Conservation (phyloP, 2,888 invertebrate genomes). For the Tolmerus cingulatus region DNA sequence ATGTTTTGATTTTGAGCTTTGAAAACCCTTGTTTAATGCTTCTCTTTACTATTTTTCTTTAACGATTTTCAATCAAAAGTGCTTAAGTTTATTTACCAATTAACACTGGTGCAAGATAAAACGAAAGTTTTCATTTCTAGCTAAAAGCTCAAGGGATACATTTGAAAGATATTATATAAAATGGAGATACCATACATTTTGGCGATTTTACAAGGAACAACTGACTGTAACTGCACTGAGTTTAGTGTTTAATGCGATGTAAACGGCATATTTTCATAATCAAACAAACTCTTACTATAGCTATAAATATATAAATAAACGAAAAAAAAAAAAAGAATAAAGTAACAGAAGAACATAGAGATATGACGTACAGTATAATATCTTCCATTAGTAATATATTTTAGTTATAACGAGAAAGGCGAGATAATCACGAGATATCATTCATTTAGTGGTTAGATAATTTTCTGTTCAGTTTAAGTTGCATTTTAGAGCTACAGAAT, state of each 20-base stretch:
- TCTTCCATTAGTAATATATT: conserved; percentile 40
- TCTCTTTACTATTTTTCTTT: no score
- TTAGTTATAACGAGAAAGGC: conserved; percentile 24
- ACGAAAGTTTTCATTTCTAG: background rate
- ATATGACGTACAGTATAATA: conserved; percentile 37
- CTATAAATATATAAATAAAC: conserved; percentile 13
- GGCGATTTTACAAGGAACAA: background rate
- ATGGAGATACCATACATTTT: background rate
- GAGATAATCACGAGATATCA: conserved; percentile 9
- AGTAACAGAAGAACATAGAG: conserved; percentile 26
- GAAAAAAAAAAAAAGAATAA: conserved; percentile 12
- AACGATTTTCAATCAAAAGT: no score
- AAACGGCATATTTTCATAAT: conserved; percentile 21
- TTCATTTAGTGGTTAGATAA: conserved; percentile 28
- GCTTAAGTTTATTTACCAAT: background rate
- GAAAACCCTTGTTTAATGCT: background rate
- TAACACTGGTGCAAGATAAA: no score
- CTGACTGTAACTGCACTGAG: background rate
- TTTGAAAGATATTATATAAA: background rate
- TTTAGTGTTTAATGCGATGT: background rate
- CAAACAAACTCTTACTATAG: conserved; percentile 26
- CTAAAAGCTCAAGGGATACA: background rate
- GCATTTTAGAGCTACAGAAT: conserved; percentile 13
- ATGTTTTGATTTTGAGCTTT: no score
- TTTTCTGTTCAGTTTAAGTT: conserved; percentile 21